Evolutionary conservation across 2,797 vertebrate genomes (phyloP), one percentile per base, ranked within the genome.

Genomic region (Coendou prehensilis): DNA sequence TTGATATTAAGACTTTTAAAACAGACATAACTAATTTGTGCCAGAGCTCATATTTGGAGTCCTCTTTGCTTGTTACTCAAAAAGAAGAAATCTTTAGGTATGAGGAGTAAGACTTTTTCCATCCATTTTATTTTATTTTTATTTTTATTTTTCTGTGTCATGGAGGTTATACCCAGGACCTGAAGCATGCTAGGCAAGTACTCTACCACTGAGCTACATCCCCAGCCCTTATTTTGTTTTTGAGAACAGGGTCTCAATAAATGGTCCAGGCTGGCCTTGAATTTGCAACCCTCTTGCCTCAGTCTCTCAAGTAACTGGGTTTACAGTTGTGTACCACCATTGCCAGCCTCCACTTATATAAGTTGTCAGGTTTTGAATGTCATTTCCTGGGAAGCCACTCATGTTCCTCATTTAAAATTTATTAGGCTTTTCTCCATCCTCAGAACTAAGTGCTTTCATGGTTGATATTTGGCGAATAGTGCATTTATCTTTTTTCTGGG

Each of bases 61-160:
- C 41, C 23, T 28, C 10, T 71, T 37, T 18, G 33, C 63, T 69
- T 69, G 17, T 69, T 83, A 84, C 3, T 85, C 61, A 86, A 76
- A 92, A 94, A 26, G 69, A 93, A 94, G 80, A 93, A 93, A 54
- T 80, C 18, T 13, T 52, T 90, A 63, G 47, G 30, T 9, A 33
- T 18, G 37, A 28, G 47, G 1, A 93, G 6, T 61, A 63, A 45
- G 89, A 85, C 47, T 30, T 61, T n/a, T 61, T 7, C 41, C 75
- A 33, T 76, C 23, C 11, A 67, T 33, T 67, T 82, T 52, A 11
- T n/a, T 57, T 57, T 81, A 8, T 64, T 78, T 57, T 57, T 81
- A 8, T 64, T 78, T 57, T 63, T 1, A 22, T 69, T 61, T 91
- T 85, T 47, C 33, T 50, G 45, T 14, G 45, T 76, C 11, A 26